These are phyloP conservation scores for Cyprinella venusta DNA, from an alignment of 2,797 vertebrate species.

Conservation along the genomic window DNA sequence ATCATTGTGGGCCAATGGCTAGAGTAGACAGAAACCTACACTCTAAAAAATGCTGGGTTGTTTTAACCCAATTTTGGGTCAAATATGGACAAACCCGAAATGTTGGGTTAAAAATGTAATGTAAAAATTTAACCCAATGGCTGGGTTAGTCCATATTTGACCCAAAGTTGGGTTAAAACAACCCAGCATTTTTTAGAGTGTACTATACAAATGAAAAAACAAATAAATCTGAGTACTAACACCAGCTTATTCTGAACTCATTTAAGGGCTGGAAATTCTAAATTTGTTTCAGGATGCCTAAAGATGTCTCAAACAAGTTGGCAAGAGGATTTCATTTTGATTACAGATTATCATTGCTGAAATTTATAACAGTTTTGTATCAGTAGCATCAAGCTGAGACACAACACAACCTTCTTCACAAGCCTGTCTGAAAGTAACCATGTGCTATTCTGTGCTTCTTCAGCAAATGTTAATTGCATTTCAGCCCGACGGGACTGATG, in stretches of 20 bases:
- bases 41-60: too few species aligned
- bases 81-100: too few species aligned
- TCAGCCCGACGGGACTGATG: background rate
- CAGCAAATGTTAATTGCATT: conserved; percentile 15
- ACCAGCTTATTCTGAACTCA: background rate
- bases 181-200: too few species aligned
- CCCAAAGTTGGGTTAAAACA: too few species aligned
- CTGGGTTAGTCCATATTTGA: too few species aligned
- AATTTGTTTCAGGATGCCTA: background rate
- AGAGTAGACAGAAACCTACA: conserved; percentile 29
- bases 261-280: background rate
- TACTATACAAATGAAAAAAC: background rate
- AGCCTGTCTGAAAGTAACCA: conserved; percentile 47
- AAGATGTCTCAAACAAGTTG: background rate
- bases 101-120: too few species aligned
- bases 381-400: background rate
- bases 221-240: background rate
- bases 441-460: conserved; percentile 35
- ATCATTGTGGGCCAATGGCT: background rate
- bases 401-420: background rate
- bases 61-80: too few species aligned
- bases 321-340: background rate
- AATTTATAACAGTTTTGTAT: background rate
- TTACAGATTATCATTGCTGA: background rate
- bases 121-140: too few species aligned